These are phyloP conservation scores for Montipora efflorescens DNA, from an alignment of 64 coral and sea anemone species.

Conservation along the genomic window DNA sequence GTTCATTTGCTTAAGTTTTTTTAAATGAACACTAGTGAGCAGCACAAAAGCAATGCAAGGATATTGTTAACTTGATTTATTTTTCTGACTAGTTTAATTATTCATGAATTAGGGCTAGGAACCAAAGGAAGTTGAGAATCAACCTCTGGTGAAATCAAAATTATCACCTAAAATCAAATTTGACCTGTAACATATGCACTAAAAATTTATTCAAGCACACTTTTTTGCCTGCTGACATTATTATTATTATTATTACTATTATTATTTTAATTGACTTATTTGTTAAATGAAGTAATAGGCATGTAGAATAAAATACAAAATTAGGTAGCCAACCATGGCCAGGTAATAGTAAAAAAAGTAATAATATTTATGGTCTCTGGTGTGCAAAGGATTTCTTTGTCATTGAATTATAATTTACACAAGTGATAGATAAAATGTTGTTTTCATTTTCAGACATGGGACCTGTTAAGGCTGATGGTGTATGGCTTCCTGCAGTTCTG, in stretches of 20 bases:
- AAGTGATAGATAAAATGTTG: background rate
- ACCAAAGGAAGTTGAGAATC: no score
- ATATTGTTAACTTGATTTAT: no score
- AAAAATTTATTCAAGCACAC: background rate
- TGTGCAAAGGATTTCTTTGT: background rate
- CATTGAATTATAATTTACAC: constrained; percentile 15
- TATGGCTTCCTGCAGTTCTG: constrained; percentile 60
- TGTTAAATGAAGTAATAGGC: no score
- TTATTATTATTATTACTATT: background rate
- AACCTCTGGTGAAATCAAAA: no score
- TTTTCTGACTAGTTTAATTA: background rate
- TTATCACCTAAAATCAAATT: no score
- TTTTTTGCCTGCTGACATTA: background rate
- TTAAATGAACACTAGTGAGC: no score
- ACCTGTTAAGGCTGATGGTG: constrained; percentile 55
- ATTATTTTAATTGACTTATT: no score
- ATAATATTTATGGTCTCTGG: background rate
- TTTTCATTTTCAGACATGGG: constrained; percentile 51
- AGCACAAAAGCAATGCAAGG: background rate
- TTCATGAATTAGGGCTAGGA: background rate
- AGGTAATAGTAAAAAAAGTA: background rate
- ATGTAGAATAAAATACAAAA: background rate
- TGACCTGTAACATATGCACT: no score
- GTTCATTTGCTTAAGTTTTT: no score
- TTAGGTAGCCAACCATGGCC: background rate